Evolutionary conservation across 2,797 vertebrate species (phyloP).

Genomic region (Schizopygopsis pylzovi): DNA sequence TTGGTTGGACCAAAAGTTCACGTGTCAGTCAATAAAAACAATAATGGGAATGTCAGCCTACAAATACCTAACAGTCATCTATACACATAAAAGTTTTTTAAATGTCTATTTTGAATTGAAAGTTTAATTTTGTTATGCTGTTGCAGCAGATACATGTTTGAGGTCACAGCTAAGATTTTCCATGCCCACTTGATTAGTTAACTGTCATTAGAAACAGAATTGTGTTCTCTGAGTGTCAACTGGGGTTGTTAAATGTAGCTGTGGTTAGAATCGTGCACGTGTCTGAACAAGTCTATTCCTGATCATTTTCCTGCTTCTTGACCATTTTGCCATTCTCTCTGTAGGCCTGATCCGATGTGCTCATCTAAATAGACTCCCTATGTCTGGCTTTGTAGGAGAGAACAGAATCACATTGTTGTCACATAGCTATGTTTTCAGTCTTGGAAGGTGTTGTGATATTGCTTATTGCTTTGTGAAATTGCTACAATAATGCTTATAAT

Average conservation of each 20-base stretch:
- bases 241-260: constrained; percentile 60
- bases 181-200: constrained; percentile 63
- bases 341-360: constrained; percentile 5
- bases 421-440: background rate
- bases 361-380: constrained; percentile 53
- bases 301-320: constrained; percentile 57
- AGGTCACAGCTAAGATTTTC: constrained; percentile 74
- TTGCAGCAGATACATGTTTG: constrained; percentile 58
- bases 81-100: background rate
- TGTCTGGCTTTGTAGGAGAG: constrained; percentile 37
- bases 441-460: constrained; percentile 4
- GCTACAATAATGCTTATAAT: background rate
- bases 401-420: constrained; percentile 26
- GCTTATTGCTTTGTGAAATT: background rate
- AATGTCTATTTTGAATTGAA: background rate
- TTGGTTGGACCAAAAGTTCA: background rate
- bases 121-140: constrained; percentile 42
- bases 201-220: constrained; percentile 60
- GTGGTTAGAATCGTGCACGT: constrained; percentile 69
- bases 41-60: background rate
- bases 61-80: background rate
- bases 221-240: constrained; percentile 63
- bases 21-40: background rate
- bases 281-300: constrained; percentile 66
- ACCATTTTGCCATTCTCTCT: constrained; percentile 38